These are phyloP conservation scores for Gasterosteus nipponicus DNA, from an alignment of 2,113 vertebrate species.

Conservation along the genomic window DNA sequence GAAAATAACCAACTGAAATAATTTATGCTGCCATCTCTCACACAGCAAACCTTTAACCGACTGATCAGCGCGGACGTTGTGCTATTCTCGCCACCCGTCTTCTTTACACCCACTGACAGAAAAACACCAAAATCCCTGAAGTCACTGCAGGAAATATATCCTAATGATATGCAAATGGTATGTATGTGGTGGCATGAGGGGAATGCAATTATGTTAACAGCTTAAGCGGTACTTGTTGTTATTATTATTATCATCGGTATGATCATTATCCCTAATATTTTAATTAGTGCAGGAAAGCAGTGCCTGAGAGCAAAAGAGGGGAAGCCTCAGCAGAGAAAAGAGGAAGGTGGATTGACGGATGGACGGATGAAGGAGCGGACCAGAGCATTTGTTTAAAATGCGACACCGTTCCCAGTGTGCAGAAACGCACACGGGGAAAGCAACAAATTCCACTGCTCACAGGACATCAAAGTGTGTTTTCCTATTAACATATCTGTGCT, in stretches of 20 bases:
- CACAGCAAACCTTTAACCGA: constrained; percentile 31
- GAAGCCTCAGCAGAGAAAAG: constrained; percentile 38
- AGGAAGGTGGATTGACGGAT: constrained; percentile 21
- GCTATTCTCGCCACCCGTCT: constrained; percentile 37
- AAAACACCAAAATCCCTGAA: constrained; percentile 54
- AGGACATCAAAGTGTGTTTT: constrained; percentile 12
- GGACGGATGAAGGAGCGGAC: constrained; percentile 13
- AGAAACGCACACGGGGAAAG: constrained; percentile 29
- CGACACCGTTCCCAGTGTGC: not conserved
- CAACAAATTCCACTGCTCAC: constrained; percentile 2
- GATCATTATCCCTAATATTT: constrained; percentile 80
- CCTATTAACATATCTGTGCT: not conserved
- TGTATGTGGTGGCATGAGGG: constrained; percentile 75
- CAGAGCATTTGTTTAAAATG: constrained; percentile 33
- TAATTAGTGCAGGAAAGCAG: constrained; percentile 78
- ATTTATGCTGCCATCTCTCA: constrained; percentile 3
- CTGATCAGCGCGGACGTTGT: constrained; percentile 43
- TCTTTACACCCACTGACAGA: constrained; percentile 49
- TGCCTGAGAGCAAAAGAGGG: constrained; percentile 54
- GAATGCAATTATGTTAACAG: constrained; percentile 83
- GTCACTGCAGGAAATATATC: constrained; percentile 65
- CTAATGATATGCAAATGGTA: constrained; percentile 81
- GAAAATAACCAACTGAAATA: constrained; percentile 19
- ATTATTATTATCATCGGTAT: constrained; percentile 76
- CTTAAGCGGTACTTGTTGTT: constrained; percentile 81